Evolutionary conservation across 1,140 invertebrate species (phyloP).

Genomic region (Drosophila pachea): DNA sequence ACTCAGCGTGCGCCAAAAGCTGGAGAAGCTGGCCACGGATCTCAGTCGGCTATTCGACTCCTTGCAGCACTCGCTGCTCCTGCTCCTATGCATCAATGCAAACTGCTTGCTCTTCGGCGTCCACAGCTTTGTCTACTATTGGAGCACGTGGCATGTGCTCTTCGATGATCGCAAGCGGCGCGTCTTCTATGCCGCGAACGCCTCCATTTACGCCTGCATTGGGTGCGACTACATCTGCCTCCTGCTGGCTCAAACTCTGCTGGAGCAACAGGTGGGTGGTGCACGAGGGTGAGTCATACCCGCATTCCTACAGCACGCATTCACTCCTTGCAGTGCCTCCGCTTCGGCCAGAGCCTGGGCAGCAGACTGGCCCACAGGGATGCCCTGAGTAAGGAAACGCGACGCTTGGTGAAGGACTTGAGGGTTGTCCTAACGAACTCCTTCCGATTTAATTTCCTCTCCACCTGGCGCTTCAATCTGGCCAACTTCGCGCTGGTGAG

Average conservation of each 20-base stretch:
- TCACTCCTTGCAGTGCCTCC: slow-evolving; percentile 28
- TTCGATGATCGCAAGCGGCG: slow-evolving; percentile 48
- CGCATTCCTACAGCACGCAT: not conserved
- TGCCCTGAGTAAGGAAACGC: slow-evolving; percentile 12
- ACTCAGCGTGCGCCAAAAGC: slow-evolving; percentile 16
- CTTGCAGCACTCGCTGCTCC: slow-evolving; percentile 48
- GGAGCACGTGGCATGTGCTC: slow-evolving; percentile 57
- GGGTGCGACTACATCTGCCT: slow-evolving; percentile 58
- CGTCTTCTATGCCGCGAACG: slow-evolving; percentile 68
- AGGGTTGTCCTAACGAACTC: slow-evolving; percentile 10
- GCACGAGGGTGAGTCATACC: not conserved
- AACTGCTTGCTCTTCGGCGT: slow-evolving; percentile 58
- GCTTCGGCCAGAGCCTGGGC: slow-evolving; percentile 27
- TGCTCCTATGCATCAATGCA: slow-evolving; percentile 57
- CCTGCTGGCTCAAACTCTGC: slow-evolving; percentile 24
- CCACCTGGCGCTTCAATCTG: slow-evolving; percentile 39
- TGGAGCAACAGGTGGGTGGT: slow-evolving; percentile 52
- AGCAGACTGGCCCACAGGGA: slow-evolving; percentile 4
- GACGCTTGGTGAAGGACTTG: slow-evolving; percentile 44
- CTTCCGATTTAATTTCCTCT: slow-evolving; percentile 34
- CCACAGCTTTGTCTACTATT: slow-evolving; percentile 51
- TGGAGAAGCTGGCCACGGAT: slow-evolving; percentile 34
- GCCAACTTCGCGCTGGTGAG: slow-evolving; percentile 38
- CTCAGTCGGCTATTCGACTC: slow-evolving; percentile 25
- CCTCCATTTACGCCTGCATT: slow-evolving; percentile 64